phyloP scores from a whole-genome alignment of 2,888 invertebrate species.

The Hyles lineata region DNA sequence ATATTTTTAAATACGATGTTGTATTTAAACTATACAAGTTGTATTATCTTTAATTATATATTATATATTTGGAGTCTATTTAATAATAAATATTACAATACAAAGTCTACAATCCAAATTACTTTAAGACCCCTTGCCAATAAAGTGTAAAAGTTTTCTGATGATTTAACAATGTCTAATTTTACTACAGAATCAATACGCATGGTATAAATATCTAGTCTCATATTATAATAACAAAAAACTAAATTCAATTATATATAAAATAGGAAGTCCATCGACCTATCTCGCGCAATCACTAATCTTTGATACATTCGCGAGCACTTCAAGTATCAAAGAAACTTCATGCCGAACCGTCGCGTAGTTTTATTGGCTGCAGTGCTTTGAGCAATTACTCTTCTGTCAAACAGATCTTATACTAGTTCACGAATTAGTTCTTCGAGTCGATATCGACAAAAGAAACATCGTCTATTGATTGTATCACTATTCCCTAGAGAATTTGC shows the following conservation, averaged over 20 bases:
- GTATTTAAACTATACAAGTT: too few species aligned
- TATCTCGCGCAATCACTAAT: neutral
- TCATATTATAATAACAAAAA: neutral
- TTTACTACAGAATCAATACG: too few species aligned
- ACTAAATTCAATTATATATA: neutral
- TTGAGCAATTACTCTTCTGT: neutral
- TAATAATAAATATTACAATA: too few species aligned
- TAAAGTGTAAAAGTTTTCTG: too few species aligned
- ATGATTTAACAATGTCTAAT: too few species aligned
- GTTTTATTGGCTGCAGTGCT: neutral
- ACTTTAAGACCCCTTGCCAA: too few species aligned
- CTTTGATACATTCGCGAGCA: constrained; percentile 6
- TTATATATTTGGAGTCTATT: too few species aligned
- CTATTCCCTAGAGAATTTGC: constrained; percentile 57
- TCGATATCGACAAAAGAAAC: constrained; percentile 31
- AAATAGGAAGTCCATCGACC: neutral
- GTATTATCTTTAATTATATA: too few species aligned
- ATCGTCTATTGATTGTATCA: constrained; percentile 42
- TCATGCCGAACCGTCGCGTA: neutral
- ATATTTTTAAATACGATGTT: too few species aligned
- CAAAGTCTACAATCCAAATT: too few species aligned
- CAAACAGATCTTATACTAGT: neutral
- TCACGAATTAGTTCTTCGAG: neutral
- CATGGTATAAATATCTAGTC: too few species aligned
- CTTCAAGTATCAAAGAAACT: constrained; percentile 3